Base-by-base conservation (phyloP, 2,797 vertebrate species). In the Thalassophryne amazonica region DNA sequence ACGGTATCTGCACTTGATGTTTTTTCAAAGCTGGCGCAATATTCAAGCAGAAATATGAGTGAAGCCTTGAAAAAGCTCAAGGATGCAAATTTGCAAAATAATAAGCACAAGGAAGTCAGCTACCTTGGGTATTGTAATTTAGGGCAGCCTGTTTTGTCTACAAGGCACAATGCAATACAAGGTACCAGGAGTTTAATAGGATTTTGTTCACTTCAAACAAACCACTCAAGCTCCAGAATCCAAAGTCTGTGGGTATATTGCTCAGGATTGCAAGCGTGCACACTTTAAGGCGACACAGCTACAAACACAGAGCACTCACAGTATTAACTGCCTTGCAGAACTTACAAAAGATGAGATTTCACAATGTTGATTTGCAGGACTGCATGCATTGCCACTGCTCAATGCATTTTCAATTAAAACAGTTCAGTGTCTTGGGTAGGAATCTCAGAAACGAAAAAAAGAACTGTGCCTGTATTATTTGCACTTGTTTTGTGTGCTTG, bases 171-270 rank as follows among this genome's bases (percentile, higher is more conserved):
- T 54, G 84, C 80, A 88, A 84, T 78, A 53, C 60, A 53, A 60
- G 62, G 77, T 48, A 57, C 33, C 40, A 5, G 50, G 61, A 65
- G 70, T 77, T 78, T 85, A 90, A 90, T 84, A 60, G 87, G 86
- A 88, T 90, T 89, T 82, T 48, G 73, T 75, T 84, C 72, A 83
- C 85, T 83, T 84, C 72, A 86, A 69, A 86, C 76, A 60, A 59
- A 45, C 48, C 72, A 71, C 69, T 73, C 64, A 39, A 51, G 64
- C 77, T 64, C 49, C 63, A 30, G 55, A 70, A 79, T 71, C 60
- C 80, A 71, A 83, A 81, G 72, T 79, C 66, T 76, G 63, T 22
- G 60, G 61, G 76, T 55, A 73, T 81, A 69, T 83, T 83, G 77
- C 75, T 71, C 70, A 37, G 74, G 83, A 40, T 81, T 79, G 83